Base-by-base conservation (phyloP, 2,888 invertebrate species). In the Urechis unicinctus region DNA sequence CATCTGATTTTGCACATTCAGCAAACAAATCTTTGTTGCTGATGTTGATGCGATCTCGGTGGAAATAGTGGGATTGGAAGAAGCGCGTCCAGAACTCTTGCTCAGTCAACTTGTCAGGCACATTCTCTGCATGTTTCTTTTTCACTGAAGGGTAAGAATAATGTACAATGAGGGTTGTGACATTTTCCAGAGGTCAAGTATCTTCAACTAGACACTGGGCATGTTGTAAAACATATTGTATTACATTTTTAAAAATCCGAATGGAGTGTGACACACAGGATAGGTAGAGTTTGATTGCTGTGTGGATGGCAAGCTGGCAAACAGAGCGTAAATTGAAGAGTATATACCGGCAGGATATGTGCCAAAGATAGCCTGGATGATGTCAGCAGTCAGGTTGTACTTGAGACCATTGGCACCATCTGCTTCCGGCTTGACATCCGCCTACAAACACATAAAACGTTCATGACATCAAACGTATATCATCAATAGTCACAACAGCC, bases 51-150 rank as follows among this genome's bases (percentile, higher is more conserved):
- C 94, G 86, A 81, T 97, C 96, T 50, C 82, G 65, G 66, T 83
- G 82, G 68, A 83, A 83, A 81, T 99, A 99, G 82, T 98, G 97
- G 21, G 96, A 97, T 77, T 98, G 97, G 82, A 98, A 98, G 81
- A 99, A 99, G 73, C 94, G 91, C 17, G 93, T 94, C 98, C 98
- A 99, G 81, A 99, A 99, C 73, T 96, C 95, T 0, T 90, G 85
- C 81, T 98, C 98, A 0, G 89, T 86, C 85, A 97, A 84, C 81
- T 93, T 91, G 61, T 88, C 85, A 30, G 98, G 98, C 41, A 99
- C 98, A 79, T 92, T 88, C 78, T 98, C 97, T 56, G 87, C 81
- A 78, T 97, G 95, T 83, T 97, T 97, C 82, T 88, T 89, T 73
- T 92, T 88, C 0, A 98, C 98, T 65, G 68, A 42, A 77, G 68